These are phyloP conservation scores for Cheiracanthium punctorium DNA, from an alignment of 2,888 invertebrate genomes.

Conservation along the genomic window DNA sequence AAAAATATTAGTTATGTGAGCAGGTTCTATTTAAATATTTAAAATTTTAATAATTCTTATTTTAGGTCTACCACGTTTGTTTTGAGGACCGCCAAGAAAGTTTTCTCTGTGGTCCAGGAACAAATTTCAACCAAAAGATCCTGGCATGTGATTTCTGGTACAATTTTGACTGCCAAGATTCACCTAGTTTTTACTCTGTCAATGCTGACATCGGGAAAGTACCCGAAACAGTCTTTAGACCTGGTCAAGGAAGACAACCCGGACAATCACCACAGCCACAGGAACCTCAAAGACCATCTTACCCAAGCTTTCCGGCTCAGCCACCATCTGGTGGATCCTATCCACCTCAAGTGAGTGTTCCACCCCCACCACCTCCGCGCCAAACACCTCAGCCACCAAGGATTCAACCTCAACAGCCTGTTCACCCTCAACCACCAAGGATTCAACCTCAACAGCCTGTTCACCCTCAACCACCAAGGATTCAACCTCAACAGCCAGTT, in stretches of 20 bases:
- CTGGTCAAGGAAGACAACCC: constrained; percentile 29
- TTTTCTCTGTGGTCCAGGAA: constrained; percentile 74
- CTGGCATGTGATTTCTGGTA: constrained; percentile 74
- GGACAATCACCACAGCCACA: constrained; percentile 29
- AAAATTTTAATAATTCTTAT: background rate
- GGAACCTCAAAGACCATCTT: constrained; percentile 36
- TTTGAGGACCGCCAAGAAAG: constrained; percentile 76
- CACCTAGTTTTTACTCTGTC: constrained; percentile 81
- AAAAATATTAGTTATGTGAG: too few relatives aligned
- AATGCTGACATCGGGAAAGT: constrained; percentile 69
- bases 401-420: constrained; percentile 30
- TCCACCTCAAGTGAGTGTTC: constrained; percentile 36
- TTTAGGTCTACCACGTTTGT: constrained; percentile 73
- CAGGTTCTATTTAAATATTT: too few relatives aligned
- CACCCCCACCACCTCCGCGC: constrained; percentile 32
- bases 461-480: background rate
- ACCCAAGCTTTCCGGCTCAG: constrained; percentile 1
- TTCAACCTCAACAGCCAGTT: constrained; percentile 30
- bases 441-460: background rate
- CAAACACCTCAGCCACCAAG: constrained; percentile 15
- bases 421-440: constrained; percentile 18
- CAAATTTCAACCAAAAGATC: constrained; percentile 74
- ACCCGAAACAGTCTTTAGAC: constrained; percentile 31
- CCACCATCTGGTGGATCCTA: constrained; percentile 48
- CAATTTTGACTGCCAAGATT: constrained; percentile 80